Percentiles rank a stretch among this genome's conserved stretches.
Conservation (phyloP, 1,140 invertebrate genomes). For the Triops cancriformis region DNA sequence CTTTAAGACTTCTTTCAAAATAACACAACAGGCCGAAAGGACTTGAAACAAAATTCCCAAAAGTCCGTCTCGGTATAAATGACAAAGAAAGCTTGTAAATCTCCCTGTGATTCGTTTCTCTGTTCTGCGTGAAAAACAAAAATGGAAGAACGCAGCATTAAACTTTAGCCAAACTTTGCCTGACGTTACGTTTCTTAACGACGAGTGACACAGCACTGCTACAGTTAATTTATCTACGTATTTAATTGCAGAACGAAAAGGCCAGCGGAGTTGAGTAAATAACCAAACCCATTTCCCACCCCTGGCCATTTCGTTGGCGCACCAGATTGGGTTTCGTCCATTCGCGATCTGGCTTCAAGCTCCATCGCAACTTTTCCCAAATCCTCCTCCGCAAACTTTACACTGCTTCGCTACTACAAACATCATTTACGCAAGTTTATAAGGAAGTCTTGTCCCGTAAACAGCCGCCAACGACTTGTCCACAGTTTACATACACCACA, state of each 20-base stretch:
- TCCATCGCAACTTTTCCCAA: background rate
- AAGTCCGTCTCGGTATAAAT: background rate
- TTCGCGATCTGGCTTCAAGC: background rate
- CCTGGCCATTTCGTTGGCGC: background rate
- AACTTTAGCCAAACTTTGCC: background rate
- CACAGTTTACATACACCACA: conserved; percentile 2
- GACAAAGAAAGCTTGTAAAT: background rate
- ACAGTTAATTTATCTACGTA: background rate
- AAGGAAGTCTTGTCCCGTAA: background rate
- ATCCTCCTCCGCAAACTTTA: background rate
- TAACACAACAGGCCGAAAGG: background rate
- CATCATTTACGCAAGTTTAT: conserved; percentile 10
- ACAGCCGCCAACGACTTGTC: background rate
- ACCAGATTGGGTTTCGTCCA: background rate
- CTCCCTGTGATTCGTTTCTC: conserved; percentile 1
- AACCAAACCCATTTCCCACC: background rate
- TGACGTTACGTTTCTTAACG: background rate
- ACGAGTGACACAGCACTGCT: conserved; percentile 5
- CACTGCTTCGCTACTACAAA: background rate
- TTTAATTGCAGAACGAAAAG: background rate
- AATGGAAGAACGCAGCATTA: background rate
- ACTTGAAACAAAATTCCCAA: background rate
- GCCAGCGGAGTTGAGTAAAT: background rate
- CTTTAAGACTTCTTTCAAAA: background rate
- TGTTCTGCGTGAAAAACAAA: background rate